Percentiles rank a stretch among this genome's conserved stretches.
phyloP scores from a whole-genome alignment of 2,888 invertebrate genomes.

The Sminthurinus aureus region DNA sequence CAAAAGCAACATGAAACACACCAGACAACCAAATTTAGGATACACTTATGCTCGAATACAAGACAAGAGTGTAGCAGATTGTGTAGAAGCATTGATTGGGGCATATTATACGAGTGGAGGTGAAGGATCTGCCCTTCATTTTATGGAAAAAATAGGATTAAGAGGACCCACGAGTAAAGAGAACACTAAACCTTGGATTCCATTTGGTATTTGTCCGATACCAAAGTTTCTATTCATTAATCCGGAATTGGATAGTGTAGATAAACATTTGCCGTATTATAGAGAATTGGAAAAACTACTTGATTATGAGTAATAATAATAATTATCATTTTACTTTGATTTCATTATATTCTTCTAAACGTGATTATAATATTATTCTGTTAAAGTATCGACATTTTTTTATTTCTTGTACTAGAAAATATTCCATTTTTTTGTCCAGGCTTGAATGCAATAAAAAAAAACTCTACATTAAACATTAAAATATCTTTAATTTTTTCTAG shows the following conservation, averaged over 20 bases:
- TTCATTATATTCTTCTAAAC: too few relatives aligned
- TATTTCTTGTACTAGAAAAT: too few relatives aligned
- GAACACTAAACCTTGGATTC: not conserved
- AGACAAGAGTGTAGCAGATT: constrained; percentile 77
- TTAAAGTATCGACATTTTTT: too few relatives aligned
- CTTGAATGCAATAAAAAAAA: too few relatives aligned
- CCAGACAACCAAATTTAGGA: constrained; percentile 25
- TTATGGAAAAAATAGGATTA: constrained; percentile 73
- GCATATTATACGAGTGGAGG: constrained; percentile 72
- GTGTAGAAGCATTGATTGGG: constrained; percentile 85
- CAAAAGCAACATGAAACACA: not conserved
- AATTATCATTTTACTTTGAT: too few relatives aligned
- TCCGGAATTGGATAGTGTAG: not conserved
- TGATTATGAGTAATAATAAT: constrained; percentile 72
- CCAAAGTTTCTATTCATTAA: not conserved
- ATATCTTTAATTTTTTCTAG: constrained; percentile 35
- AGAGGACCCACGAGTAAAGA: constrained; percentile 50
- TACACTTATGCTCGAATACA: constrained; percentile 46
- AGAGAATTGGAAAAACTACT: constrained; percentile 70
- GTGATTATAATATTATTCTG: too few relatives aligned
- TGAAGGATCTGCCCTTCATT: constrained; percentile 66
- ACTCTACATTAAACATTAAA: too few relatives aligned
- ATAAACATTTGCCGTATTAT: constrained; percentile 44
- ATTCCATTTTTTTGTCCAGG: too few relatives aligned
- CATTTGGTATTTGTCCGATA: constrained; percentile 11